A percentile compares a stretch with the other conserved stretches of the same genome.
These are phyloP conservation scores for Meloe dianella DNA, from an alignment of 2,888 invertebrate species.

Conservation along the genomic window DNA sequence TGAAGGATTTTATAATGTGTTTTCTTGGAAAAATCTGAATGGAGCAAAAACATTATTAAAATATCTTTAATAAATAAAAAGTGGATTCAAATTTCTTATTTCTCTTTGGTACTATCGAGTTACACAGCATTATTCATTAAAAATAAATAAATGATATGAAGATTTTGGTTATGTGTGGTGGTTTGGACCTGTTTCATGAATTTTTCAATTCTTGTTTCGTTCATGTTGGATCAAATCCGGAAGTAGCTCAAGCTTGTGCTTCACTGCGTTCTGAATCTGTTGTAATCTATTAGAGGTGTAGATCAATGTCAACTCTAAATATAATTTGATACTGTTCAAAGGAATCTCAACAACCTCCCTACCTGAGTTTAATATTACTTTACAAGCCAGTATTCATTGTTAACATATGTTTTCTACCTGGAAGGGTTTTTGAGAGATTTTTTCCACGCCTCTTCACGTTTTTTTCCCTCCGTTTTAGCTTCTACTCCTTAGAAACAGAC, in stretches of 20 bases:
- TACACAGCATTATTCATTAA: background rate
- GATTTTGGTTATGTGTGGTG: background rate
- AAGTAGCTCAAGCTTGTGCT: background rate
- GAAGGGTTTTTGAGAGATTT: constrained; percentile 25
- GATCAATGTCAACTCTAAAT: constrained; percentile 26
- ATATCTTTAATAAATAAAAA: background rate
- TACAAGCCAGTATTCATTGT: constrained; percentile 30
- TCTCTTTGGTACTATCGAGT: background rate
- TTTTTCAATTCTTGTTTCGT: background rate
- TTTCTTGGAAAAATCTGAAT: too few relatives aligned
- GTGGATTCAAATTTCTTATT: background rate
- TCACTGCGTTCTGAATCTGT: constrained; percentile 1
- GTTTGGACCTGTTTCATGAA: background rate
- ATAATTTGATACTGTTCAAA: constrained; percentile 32
- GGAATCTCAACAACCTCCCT: constrained; percentile 29
- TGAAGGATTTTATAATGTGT: background rate
- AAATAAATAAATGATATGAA: background rate
- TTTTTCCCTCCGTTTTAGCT: background rate
- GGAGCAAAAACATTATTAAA: background rate
- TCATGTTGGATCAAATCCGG: background rate
- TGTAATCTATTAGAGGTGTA: constrained; percentile 13
- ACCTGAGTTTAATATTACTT: constrained; percentile 22
- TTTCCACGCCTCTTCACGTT: constrained; percentile 23
- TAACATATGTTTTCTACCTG: constrained; percentile 33
- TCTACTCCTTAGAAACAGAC: background rate